Percentiles rank a stretch among this genome's conserved stretches.
Evolutionary conservation across 2,797 vertebrate species (phyloP).

Genomic region (Prionace glauca): DNA sequence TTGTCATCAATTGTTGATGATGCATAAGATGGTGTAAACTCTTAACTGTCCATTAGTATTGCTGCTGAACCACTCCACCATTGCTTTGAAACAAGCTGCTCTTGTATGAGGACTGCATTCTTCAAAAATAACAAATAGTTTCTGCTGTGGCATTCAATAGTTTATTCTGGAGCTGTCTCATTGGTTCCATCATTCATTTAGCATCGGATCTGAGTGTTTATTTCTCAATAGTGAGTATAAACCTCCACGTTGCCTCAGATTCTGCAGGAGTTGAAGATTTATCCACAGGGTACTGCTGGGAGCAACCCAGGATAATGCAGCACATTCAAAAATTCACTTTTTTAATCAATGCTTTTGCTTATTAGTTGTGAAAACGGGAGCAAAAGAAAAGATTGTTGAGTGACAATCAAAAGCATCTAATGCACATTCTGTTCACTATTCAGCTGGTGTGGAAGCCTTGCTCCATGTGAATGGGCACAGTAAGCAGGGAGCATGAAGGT

Average conservation of each 20-base stretch:
- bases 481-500: not conserved
- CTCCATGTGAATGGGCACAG: not conserved
- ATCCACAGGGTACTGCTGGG: not conserved
- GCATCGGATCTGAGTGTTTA: not conserved
- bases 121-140: not conserved
- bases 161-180: not conserved
- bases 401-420: not conserved
- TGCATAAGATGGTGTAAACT: not conserved
- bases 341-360: not conserved
- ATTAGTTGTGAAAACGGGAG: not conserved
- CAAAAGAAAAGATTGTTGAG: not conserved
- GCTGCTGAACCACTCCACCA: not conserved
- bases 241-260: not conserved
- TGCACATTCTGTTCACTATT: not conserved
- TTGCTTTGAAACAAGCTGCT: not conserved
- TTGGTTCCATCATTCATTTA: not conserved
- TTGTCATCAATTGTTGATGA: not conserved
- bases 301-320: not conserved
- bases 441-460: not conserved
- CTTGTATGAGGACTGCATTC: not conserved
- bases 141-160: not conserved
- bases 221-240: not conserved
- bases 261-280: not conserved
- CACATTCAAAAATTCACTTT: not conserved
- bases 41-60: not conserved